Percentiles rank a stretch among this genome's conserved stretches.
Evolutionary conservation across 2,888 invertebrate genomes (phyloP).

Genomic region (Lepidocyrtinus sp.): DNA sequence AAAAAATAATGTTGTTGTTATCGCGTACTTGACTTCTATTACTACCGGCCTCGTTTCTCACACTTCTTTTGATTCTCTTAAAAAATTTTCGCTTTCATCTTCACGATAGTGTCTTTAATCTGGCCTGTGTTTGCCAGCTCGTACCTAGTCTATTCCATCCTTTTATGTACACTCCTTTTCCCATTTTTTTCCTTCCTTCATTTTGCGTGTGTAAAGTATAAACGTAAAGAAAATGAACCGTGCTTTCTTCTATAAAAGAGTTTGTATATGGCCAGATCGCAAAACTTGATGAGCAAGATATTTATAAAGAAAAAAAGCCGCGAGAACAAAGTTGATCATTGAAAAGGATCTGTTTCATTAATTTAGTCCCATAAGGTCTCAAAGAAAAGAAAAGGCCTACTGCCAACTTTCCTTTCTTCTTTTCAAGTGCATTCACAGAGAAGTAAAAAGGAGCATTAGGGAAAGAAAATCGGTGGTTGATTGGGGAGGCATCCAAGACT

Average conservation of each 20-base stretch:
- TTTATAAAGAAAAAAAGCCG: conserved; percentile 22
- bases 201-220: conserved; percentile 19
- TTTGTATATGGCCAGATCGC: too few relatives aligned
- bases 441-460: conserved; percentile 27
- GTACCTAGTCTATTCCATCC: neutral
- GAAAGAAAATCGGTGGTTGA: conserved; percentile 38
- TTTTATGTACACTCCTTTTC: neutral
- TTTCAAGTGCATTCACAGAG: conserved; percentile 44
- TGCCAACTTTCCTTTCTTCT: conserved; percentile 29
- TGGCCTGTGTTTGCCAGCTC: neutral
- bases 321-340: conserved; percentile 47
- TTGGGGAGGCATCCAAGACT: conserved; percentile 22
- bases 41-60: neutral
- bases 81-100: conserved; percentile 1
- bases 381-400: conserved; percentile 21
- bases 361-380: conserved; percentile 49
- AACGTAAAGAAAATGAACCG: too few relatives aligned
- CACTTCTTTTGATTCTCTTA: neutral
- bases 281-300: conserved; percentile 25
- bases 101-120: conserved; percentile 10
- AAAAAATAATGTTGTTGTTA: too few relatives aligned
- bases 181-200: conserved; percentile 4
- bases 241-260: too few relatives aligned
- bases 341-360: conserved; percentile 55
- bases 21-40: neutral